Evolutionary conservation across 2,113 vertebrate species (phyloP).

Genomic region (Engraulis encrasicolus): DNA sequence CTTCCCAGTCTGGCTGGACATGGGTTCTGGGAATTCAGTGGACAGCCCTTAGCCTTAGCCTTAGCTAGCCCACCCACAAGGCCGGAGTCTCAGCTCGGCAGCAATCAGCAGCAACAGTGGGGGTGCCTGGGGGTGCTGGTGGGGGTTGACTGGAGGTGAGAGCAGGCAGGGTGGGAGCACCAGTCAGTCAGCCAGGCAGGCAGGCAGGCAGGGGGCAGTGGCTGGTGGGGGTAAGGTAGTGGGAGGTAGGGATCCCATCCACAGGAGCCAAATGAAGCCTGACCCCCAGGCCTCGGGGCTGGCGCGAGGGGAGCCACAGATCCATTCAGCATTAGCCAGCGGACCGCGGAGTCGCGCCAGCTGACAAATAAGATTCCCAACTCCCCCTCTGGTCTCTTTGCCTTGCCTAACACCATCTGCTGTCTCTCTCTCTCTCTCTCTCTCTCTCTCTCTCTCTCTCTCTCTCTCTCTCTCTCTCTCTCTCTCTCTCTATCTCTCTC

Average conservation of each 20-base stretch:
- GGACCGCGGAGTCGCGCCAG: neutral
- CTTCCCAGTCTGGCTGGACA: neutral
- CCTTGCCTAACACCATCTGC: slow-evolving; percentile 1
- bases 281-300: neutral
- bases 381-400: neutral
- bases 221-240: too few relatives aligned
- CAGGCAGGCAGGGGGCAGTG: too few relatives aligned
- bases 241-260: neutral
- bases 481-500: neutral
- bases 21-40: neutral
- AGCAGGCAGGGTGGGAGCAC: neutral
- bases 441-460: neutral
- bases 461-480: neutral
- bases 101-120: neutral
- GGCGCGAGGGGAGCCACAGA: neutral
- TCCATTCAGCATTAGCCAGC: slow-evolving; percentile 15
- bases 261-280: slow-evolving; percentile 12
- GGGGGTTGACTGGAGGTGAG: neutral
- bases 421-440: neutral
- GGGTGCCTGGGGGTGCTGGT: neutral
- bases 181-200: too few relatives aligned
- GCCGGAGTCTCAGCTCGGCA: neutral
- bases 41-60: too few relatives aligned
- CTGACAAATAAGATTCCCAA: slow-evolving; percentile 8
- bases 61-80: neutral